Conservation (phyloP, 1,140 invertebrate species). For the Meloidogyne hapla region DNA sequence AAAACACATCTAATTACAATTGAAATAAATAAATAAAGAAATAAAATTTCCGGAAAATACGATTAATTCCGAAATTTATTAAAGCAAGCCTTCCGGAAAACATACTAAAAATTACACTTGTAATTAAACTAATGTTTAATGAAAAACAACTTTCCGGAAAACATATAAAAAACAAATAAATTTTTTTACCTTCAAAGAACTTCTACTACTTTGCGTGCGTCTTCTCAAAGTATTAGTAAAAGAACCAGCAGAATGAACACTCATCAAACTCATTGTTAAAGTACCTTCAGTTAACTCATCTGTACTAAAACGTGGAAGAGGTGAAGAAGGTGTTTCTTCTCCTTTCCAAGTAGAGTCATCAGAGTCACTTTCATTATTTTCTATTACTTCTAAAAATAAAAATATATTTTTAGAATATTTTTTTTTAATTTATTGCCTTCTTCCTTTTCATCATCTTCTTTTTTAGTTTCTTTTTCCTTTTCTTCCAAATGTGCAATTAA, state of each 20-base stretch:
- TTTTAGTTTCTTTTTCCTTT: neutral
- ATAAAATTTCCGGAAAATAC: too few relatives aligned
- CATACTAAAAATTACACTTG: too few relatives aligned
- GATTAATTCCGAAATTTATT: too few relatives aligned
- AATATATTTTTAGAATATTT: neutral
- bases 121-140: too few relatives aligned
- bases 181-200: neutral
- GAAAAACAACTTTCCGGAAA: too few relatives aligned
- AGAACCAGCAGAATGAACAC: neutral
- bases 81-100: too few relatives aligned
- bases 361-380: neutral
- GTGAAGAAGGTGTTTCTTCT: neutral
- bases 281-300: neutral
- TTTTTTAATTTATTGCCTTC: neutral
- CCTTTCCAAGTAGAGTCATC: constrained; percentile 3
- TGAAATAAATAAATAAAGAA: too few relatives aligned
- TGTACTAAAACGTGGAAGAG: neutral
- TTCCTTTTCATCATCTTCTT: neutral
- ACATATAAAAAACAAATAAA: too few relatives aligned
- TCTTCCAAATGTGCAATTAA: constrained; percentile 21
- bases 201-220: neutral
- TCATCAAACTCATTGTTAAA: neutral
- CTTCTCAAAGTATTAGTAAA: neutral
- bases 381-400: neutral
- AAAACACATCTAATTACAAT: too few relatives aligned